phyloP scores from a whole-genome alignment of 1,140 invertebrate species.

The Lethocerus indicus region DNA sequence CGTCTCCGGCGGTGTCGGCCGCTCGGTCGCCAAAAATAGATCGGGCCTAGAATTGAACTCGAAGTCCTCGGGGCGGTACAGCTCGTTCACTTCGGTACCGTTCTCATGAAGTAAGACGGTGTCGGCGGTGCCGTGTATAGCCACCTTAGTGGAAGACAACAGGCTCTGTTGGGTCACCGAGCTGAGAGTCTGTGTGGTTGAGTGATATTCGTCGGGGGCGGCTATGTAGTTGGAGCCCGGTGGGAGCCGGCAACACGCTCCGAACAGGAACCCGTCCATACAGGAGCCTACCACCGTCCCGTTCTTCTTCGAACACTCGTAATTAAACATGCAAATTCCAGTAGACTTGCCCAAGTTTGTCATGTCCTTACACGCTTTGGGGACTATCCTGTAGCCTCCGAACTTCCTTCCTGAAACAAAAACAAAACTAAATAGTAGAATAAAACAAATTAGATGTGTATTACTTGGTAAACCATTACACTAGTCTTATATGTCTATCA shows the following conservation, averaged over 20 bases:
- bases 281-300: slow-evolving; percentile 76
- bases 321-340: slow-evolving; percentile 88
- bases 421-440: slow-evolving; percentile 1
- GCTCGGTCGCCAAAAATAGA: background rate
- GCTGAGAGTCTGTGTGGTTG: slow-evolving; percentile 30
- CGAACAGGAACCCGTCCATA: slow-evolving; percentile 81
- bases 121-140: slow-evolving; percentile 33
- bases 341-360: slow-evolving; percentile 25
- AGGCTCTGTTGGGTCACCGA: slow-evolving; percentile 25
- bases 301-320: slow-evolving; percentile 62
- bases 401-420: slow-evolving; percentile 55
- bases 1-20: background rate
- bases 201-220: slow-evolving; percentile 12
- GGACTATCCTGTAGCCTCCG: slow-evolving; percentile 68
- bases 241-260: slow-evolving; percentile 66
- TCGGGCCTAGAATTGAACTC: slow-evolving; percentile 14
- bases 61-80: slow-evolving; percentile 40
- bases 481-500: too few species aligned
- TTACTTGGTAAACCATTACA: too few species aligned
- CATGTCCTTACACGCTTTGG: slow-evolving; percentile 45
- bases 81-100: slow-evolving; percentile 34
- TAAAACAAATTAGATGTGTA: too few species aligned
- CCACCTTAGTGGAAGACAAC: slow-evolving; percentile 22
- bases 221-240: slow-evolving; percentile 16
- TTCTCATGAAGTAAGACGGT: slow-evolving; percentile 44